These are phyloP conservation scores for Zoanthus gigantus DNA, from an alignment of 92 coral and sea anemone species.

Conservation along the genomic window DNA sequence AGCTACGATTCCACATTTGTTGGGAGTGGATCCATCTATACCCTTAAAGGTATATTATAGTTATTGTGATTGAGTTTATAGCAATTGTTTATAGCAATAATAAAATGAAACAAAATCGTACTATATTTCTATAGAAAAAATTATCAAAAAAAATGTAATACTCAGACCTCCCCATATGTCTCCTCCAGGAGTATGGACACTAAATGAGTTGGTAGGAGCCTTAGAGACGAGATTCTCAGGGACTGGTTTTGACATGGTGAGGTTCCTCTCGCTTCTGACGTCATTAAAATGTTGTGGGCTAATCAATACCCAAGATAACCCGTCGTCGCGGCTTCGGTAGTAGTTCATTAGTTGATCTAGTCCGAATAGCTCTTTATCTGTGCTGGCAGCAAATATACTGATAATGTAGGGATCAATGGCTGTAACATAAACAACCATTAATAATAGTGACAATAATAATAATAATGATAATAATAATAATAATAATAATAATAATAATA, in stretches of 20 bases:
- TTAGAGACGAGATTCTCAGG: conserved; percentile 80
- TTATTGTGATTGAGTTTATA: no score
- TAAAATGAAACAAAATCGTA: no score
- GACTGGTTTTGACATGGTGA: conserved; percentile 75
- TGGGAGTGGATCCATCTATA: no score
- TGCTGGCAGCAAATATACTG: conserved; percentile 73
- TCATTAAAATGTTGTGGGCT: conserved; percentile 59
- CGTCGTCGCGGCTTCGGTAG: conserved; percentile 68
- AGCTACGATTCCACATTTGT: no score
- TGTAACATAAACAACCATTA: conserved; percentile 4
- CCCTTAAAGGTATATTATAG: no score
- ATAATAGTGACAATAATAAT: neutral
- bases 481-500: no score
- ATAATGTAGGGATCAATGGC: conserved; percentile 67
- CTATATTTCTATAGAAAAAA: no score
- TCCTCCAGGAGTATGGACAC: conserved; percentile 64
- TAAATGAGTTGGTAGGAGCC: conserved; percentile 58
- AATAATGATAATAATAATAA: no score
- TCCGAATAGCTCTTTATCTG: conserved; percentile 61
- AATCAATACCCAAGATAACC: conserved; percentile 67
- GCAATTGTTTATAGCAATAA: no score
- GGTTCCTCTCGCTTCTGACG: conserved; percentile 42
- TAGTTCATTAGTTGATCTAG: conserved; percentile 79
- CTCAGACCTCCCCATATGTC: conserved; percentile 82
- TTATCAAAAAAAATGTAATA: no score